phyloP scores from a whole-genome alignment of 2,888 invertebrate species.

The Pachliopta kotzebuea region DNA sequence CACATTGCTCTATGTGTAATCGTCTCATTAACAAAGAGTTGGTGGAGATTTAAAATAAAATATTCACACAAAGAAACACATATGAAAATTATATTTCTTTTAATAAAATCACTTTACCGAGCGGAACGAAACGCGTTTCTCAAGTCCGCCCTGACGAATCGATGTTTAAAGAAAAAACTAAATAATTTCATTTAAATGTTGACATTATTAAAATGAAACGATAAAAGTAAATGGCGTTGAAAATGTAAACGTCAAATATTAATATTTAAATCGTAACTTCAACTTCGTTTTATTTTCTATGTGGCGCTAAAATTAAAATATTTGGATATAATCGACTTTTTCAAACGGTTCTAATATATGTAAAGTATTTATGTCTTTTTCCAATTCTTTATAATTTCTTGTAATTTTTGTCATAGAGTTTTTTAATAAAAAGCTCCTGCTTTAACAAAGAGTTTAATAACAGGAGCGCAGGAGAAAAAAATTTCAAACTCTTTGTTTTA shows the following conservation, averaged over 20 bases:
- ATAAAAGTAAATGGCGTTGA: slow-evolving; percentile 28
- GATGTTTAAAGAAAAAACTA: slow-evolving; percentile 23
- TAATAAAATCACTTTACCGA: slow-evolving; percentile 20
- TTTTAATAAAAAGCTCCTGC: no score
- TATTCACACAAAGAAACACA: slow-evolving; percentile 9
- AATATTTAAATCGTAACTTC: background rate
- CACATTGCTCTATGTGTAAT: slow-evolving; percentile 14
- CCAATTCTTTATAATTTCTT: no score
- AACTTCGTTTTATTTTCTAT: background rate
- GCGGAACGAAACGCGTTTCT: slow-evolving; percentile 26
- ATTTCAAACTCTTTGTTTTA: no score
- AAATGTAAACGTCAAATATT: slow-evolving; percentile 13
- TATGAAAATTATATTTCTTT: slow-evolving; percentile 21
- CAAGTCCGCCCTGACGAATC: slow-evolving; percentile 28
- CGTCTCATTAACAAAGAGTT: slow-evolving; percentile 19
- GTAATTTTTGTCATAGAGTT: no score
- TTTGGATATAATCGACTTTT: no score
- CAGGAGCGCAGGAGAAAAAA: no score
- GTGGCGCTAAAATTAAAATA: no score
- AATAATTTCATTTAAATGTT: slow-evolving; percentile 22
- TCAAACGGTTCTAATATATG: no score
- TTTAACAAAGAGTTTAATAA: no score
- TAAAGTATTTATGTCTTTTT: no score
- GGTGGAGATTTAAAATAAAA: slow-evolving; percentile 25
- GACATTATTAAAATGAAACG: slow-evolving; percentile 22